Conservation (phyloP, 2,888 invertebrate genomes). For the Sussaba pulchella region DNA sequence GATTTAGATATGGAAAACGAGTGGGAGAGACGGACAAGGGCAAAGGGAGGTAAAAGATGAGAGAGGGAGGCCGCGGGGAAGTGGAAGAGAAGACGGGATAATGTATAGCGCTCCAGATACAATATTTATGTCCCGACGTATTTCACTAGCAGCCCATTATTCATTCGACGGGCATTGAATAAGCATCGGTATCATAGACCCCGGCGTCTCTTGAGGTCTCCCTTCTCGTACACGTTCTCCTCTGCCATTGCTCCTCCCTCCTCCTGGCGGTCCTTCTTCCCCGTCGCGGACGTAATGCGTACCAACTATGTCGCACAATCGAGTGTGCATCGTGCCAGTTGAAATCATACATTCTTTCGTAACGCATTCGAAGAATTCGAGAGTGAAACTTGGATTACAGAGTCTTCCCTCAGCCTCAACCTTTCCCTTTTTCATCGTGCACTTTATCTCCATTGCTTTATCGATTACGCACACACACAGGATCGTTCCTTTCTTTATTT, state of each 20-base stretch:
- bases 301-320: neutral
- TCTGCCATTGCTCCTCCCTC: constrained; percentile 28
- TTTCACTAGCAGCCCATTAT: constrained; percentile 84
- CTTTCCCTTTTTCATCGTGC: constrained; percentile 3
- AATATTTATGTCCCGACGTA: constrained; percentile 83
- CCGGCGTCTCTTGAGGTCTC: constrained; percentile 72
- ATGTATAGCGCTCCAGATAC: constrained; percentile 83
- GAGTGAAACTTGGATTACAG: constrained; percentile 26
- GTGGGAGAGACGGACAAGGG: constrained; percentile 56
- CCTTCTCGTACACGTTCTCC: constrained; percentile 37
- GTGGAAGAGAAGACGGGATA: constrained; percentile 74
- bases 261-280: constrained; percentile 5
- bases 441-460: no score
- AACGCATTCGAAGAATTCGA: constrained; percentile 12
- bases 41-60: constrained; percentile 47
- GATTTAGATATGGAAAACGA: constrained; percentile 32
- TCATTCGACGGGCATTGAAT: constrained; percentile 82
- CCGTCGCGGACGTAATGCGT: neutral
- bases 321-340: constrained; percentile 4
- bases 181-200: constrained; percentile 82
- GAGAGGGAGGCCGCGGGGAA: constrained; percentile 3
- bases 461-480: neutral
- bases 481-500: constrained; percentile 5
- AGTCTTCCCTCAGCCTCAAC: neutral
- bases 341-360: neutral